Percentiles rank a stretch among this genome's conserved stretches.
These are phyloP conservation scores for Brenthis hecate DNA, from an alignment of 2,888 invertebrate species.

Conservation along the genomic window DNA sequence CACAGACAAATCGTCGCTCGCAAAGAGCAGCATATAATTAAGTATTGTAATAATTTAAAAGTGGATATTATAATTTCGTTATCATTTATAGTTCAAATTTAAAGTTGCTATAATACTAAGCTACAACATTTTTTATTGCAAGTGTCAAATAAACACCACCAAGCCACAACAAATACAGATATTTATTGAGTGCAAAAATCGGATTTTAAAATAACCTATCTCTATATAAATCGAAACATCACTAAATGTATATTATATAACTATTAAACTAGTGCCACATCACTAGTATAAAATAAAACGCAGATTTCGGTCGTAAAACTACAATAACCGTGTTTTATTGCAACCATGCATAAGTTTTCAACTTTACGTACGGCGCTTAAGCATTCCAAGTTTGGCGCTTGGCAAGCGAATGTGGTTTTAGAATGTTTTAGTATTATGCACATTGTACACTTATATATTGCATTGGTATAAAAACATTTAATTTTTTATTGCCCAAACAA, in stretches of 20 bases:
- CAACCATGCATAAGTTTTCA: conserved; percentile 49
- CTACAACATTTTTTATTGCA: too few relatives aligned
- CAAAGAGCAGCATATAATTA: too few relatives aligned
- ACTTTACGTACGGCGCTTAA: conserved; percentile 42
- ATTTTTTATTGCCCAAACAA: background rate
- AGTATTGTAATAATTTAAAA: too few relatives aligned
- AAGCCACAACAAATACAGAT: too few relatives aligned
- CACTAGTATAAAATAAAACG: conserved; percentile 42
- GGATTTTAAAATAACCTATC: too few relatives aligned
- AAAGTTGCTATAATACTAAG: too few relatives aligned
- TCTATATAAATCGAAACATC: background rate
- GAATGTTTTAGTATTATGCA: conserved; percentile 21
- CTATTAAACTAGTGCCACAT: conserved; percentile 5
- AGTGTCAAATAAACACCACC: too few relatives aligned
- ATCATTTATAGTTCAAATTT: too few relatives aligned
- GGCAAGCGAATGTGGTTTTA: conserved; percentile 27
- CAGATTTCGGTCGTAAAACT: conserved; percentile 52
- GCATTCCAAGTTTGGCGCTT: conserved; percentile 35
- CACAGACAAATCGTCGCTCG: too few relatives aligned
- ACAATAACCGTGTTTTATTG: conserved; percentile 55
- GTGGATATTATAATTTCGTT: too few relatives aligned
- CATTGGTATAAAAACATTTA: conserved; percentile 1
- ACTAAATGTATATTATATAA: background rate
- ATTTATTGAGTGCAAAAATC: too few relatives aligned
- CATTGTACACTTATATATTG: background rate